phyloP scores from a whole-genome alignment of 2,888 invertebrate genomes.

The Lissonota sp. region DNA sequence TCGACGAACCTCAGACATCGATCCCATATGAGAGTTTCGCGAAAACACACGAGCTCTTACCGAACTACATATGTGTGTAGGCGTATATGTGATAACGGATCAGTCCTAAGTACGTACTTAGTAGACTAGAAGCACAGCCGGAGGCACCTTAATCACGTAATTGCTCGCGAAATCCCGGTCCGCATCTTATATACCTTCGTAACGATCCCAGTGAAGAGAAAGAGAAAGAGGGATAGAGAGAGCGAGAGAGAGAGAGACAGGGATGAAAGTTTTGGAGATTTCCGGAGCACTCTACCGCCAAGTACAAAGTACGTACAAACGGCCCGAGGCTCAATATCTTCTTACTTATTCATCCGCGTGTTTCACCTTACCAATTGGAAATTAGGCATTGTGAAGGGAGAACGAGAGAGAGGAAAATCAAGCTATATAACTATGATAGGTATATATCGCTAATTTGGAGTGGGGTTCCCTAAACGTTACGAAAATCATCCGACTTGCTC shows the following conservation, averaged over 20 bases:
- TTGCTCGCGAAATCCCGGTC: slow-evolving; percentile 81
- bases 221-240: slow-evolving; percentile 40
- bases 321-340: slow-evolving; percentile 81
- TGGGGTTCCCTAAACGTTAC: slow-evolving; percentile 32
- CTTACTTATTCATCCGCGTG: slow-evolving; percentile 82
- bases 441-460: slow-evolving; percentile 10
- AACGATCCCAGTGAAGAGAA: slow-evolving; percentile 4
- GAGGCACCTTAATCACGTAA: slow-evolving; percentile 76
- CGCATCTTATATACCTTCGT: slow-evolving; percentile 33
- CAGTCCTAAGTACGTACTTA: slow-evolving; percentile 82
- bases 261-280: slow-evolving; percentile 55
- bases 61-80: slow-evolving; percentile 16
- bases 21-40: slow-evolving; percentile 14
- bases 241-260: slow-evolving; percentile 4
- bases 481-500: slow-evolving; percentile 50
- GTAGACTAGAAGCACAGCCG: slow-evolving; percentile 70
- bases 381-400: slow-evolving; percentile 61
- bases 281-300: slow-evolving; percentile 74
- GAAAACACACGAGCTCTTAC: slow-evolving; percentile 29
- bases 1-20: slow-evolving; percentile 4
- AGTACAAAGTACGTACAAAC: slow-evolving; percentile 80
- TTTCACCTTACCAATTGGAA: slow-evolving; percentile 74
- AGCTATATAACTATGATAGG: slow-evolving; percentile 16
- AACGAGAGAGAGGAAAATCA: slow-evolving; percentile 54
- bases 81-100: slow-evolving; percentile 78